phyloP scores from a whole-genome alignment of 37 sponge, comb jelly and placozoan species.

The Tethya wilhelma region DNA sequence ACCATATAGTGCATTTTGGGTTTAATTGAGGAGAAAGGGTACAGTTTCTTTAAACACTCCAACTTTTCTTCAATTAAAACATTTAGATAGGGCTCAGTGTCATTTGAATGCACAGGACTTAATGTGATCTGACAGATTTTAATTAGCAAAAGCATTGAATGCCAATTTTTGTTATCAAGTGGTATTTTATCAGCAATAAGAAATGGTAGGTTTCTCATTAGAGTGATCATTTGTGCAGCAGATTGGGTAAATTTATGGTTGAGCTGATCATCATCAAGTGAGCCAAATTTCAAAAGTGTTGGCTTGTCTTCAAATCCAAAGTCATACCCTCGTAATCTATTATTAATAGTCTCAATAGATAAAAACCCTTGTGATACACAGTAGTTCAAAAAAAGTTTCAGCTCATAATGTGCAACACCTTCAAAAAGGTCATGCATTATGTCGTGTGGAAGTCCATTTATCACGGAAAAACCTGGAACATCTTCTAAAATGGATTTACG shows the following conservation, averaged over 20 bases:
- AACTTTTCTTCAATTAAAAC: conserved; percentile 47
- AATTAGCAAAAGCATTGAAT: conserved; percentile 40
- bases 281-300: not conserved
- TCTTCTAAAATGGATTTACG: conserved; percentile 30
- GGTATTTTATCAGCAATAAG: conserved; percentile 61
- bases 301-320: conserved; percentile 24
- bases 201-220: conserved; percentile 25
- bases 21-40: conserved; percentile 13
- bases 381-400: conserved; percentile 19
- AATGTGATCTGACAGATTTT: conserved; percentile 38
- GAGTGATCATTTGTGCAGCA: conserved; percentile 47
- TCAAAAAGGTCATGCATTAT: conserved; percentile 63
- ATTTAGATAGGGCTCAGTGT: conserved; percentile 36
- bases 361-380: conserved; percentile 21
- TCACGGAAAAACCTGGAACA: conserved; percentile 30
- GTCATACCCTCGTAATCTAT: conserved; percentile 26
- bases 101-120: conserved; percentile 13
- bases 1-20: conserved; percentile 53
- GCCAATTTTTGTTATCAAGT: conserved; percentile 41
- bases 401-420: conserved; percentile 44
- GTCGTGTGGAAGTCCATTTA: conserved; percentile 33
- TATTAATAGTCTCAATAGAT: conserved; percentile 14
- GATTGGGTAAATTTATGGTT: conserved; percentile 11
- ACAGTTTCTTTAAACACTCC: conserved; percentile 21
- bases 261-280: not conserved